A percentile compares a stretch with the other conserved stretches of the same genome.
phyloP scores from a whole-genome alignment of 2,113 vertebrate genomes.

The Lagopus muta region DNA sequence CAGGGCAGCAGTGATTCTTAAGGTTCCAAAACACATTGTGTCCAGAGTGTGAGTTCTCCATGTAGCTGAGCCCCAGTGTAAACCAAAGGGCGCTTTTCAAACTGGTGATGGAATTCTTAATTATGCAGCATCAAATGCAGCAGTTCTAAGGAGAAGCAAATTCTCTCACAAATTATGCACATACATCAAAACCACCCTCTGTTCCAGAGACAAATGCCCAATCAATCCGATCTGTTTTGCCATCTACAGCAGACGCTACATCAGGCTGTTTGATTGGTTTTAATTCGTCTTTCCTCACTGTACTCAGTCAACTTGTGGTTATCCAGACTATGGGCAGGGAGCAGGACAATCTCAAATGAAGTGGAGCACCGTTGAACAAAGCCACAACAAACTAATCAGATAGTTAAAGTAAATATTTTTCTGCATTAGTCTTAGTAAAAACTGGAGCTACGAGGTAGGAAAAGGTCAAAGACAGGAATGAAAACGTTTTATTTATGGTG shows the following conservation, averaged over 20 bases:
- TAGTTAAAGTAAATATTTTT: background rate
- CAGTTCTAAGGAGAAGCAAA: constrained; percentile 31
- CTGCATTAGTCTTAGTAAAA: background rate
- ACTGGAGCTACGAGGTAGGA: accelerated
- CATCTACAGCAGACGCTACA: constrained; percentile 43
- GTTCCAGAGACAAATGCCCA: constrained; percentile 60
- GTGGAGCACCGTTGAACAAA: background rate
- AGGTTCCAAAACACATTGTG: background rate
- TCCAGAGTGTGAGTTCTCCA: background rate
- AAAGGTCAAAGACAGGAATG: background rate
- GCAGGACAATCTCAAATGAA: constrained; percentile 17
- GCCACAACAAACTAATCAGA: background rate
- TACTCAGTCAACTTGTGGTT: constrained; percentile 35
- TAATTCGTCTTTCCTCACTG: background rate
- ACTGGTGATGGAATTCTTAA: constrained; percentile 56
- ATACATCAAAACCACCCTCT: constrained; percentile 65
- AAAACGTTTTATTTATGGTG: constrained; percentile 16
- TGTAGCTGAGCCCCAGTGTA: background rate
- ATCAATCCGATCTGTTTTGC: constrained; percentile 53
- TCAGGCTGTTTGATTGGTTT: constrained; percentile 51
- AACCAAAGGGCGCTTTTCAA: background rate
- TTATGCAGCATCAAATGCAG: constrained; percentile 30
- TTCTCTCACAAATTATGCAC: constrained; percentile 52
- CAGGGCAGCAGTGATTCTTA: background rate
- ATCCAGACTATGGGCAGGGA: background rate